Percentiles rank a stretch among this genome's conserved stretches.
These are phyloP conservation scores for Brachionus rubens DNA, from an alignment of 1,140 invertebrate species.

Conservation along the genomic window DNA sequence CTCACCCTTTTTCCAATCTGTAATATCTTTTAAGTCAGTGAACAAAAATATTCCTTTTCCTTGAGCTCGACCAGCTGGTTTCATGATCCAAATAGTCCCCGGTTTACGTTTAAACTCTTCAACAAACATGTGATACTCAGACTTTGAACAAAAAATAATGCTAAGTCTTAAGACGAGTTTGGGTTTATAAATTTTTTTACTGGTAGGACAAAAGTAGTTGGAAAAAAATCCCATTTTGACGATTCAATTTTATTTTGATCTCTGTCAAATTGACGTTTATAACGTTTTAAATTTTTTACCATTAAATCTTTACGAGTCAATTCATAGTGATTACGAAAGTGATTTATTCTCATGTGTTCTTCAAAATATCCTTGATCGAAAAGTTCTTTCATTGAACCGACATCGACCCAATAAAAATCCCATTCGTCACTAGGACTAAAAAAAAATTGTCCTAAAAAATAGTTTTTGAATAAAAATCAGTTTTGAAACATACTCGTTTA, in stretches of 20 bases:
- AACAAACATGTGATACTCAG: conserved; percentile 63
- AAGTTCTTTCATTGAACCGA: conserved; percentile 61
- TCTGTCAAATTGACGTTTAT: conserved; percentile 57
- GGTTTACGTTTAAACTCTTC: conserved; percentile 62
- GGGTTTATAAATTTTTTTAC: conserved; percentile 51
- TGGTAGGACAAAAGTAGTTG: conserved; percentile 62
- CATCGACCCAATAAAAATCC: conserved; percentile 63
- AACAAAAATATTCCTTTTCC: conserved; percentile 63
- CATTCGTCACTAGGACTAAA: conserved; percentile 60
- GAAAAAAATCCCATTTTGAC: conserved; percentile 60
- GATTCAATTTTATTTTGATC: conserved; percentile 56
- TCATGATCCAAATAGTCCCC: conserved; percentile 64
- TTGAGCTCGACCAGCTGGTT: conserved; percentile 62
- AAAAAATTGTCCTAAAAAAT: neutral
- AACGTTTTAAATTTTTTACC: conserved; percentile 62
- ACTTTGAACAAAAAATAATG: conserved; percentile 50
- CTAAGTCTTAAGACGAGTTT: neutral
- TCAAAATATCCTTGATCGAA: conserved; percentile 62
- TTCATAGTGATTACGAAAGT: conserved; percentile 64
- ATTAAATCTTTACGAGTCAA: conserved; percentile 62
- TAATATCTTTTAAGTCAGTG: conserved; percentile 62
- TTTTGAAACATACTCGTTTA: conserved; percentile 49
- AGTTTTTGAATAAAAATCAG: neutral
- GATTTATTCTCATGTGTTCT: conserved; percentile 62
- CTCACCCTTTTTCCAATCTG: conserved; percentile 61